A percentile compares a stretch with the other conserved stretches of the same genome.
Conservation (phyloP, 1,140 invertebrate species). For the Archivesica marissinica region DNA sequence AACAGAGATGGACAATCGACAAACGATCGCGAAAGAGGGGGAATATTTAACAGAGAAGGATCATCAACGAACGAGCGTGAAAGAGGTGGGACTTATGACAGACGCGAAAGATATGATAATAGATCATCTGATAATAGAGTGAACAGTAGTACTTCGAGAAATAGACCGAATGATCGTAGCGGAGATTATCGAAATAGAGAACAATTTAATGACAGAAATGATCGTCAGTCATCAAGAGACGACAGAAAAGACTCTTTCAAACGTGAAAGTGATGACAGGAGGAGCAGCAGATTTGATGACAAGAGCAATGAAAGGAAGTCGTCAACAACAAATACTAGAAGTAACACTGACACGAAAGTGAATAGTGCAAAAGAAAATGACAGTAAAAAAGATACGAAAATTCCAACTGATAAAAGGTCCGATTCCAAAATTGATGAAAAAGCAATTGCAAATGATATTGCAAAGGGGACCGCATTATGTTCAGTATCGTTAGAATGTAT, state of each 20-base stretch:
- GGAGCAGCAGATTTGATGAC: background rate
- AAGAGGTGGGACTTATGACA: background rate
- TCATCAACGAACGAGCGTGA: background rate
- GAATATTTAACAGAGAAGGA: background rate
- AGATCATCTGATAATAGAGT: background rate
- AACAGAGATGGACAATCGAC: background rate
- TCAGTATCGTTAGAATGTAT: conserved; percentile 72
- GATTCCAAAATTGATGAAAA: conserved; percentile 32
- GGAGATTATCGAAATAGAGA: background rate
- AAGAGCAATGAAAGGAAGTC: background rate
- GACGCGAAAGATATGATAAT: background rate
- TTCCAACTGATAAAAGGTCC: background rate
- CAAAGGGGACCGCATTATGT: background rate
- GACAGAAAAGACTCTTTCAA: no score
- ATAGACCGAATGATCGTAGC: background rate
- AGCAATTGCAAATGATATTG: conserved; percentile 6
- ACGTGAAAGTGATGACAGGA: background rate
- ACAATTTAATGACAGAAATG: background rate
- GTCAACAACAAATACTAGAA: background rate
- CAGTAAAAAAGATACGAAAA: background rate
- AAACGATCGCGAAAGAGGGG: background rate
- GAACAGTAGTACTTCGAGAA: background rate
- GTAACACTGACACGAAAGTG: background rate
- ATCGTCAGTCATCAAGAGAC: background rate
- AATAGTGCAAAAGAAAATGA: background rate